Conservation (phyloP, 1,140 invertebrate genomes). For the Drosophila orena region DNA sequence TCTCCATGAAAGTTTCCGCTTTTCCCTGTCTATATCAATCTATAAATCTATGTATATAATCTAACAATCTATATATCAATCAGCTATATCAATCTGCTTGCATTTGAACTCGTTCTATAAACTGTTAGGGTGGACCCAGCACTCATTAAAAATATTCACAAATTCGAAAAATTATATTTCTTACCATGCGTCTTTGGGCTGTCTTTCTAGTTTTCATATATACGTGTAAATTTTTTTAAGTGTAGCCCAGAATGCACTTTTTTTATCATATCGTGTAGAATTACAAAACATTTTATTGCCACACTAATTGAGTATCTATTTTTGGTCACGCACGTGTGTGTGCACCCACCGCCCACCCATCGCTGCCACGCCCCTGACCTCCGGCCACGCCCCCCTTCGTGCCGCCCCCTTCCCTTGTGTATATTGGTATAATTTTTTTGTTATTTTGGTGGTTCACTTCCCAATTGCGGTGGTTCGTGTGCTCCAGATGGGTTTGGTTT, state of each 20-base stretch:
- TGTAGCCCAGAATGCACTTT: conserved; percentile 8
- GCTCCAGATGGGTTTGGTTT: conserved; percentile 36
- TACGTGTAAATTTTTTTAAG: too few relatives aligned
- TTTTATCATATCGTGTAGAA: conserved; percentile 54
- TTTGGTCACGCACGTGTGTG: conserved; percentile 66
- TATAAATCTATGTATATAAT: too few relatives aligned
- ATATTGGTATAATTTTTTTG: background rate
- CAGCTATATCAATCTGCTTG: too few relatives aligned
- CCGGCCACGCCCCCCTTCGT: background rate
- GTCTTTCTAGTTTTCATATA: too few relatives aligned
- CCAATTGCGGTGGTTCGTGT: conserved; percentile 5
- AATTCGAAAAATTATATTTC: too few relatives aligned
- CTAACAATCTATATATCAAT: too few relatives aligned
- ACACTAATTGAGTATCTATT: conserved; percentile 79
- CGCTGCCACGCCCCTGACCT: conserved; percentile 3
- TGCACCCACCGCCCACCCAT: conserved; percentile 26
- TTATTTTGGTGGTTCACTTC: background rate
- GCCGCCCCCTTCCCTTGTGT: background rate
- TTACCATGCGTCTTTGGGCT: too few relatives aligned
- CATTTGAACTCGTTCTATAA: background rate
- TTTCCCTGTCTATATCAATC: background rate
- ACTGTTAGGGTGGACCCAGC: background rate
- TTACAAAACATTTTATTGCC: conserved; percentile 74
- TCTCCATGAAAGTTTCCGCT: conserved; percentile 5
- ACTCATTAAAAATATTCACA: background rate